Percentiles rank a stretch among this genome's conserved stretches.
These are phyloP conservation scores for Etheostoma nigrum DNA, from an alignment of 2,797 vertebrate species.

Conservation along the genomic window DNA sequence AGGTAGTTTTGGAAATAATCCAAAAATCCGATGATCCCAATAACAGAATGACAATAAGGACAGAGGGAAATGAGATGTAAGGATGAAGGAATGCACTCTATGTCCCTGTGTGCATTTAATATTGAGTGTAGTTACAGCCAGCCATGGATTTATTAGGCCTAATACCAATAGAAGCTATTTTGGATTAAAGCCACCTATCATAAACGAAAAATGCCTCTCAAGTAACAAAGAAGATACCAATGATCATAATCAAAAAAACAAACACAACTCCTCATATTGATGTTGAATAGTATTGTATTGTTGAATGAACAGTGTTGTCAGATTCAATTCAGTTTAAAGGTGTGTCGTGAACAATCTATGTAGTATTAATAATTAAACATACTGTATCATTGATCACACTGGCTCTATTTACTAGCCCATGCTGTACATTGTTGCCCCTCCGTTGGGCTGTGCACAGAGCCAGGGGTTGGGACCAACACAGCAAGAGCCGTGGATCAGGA, in stretches of 20 bases:
- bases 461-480: constrained; percentile 39
- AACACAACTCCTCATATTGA: background rate
- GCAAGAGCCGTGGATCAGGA: constrained; percentile 65
- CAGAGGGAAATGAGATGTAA: too few relatives aligned
- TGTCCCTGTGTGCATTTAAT: constrained; percentile 30
- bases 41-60: too few relatives aligned
- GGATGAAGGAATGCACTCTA: constrained; percentile 1
- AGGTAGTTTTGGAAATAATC: too few relatives aligned
- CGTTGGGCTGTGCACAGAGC: constrained; percentile 19
- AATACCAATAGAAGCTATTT: constrained; percentile 69
- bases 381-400: constrained; percentile 5
- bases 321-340: background rate
- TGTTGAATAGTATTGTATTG: background rate
- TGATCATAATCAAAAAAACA: constrained; percentile 12
- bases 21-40: too few relatives aligned
- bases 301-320: background rate
- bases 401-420: constrained; percentile 4
- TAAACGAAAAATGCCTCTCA: constrained; percentile 35
- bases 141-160: constrained; percentile 61
- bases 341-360: background rate
- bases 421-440: constrained; percentile 13
- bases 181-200: constrained; percentile 60
- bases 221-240: constrained; percentile 35
- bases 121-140: constrained; percentile 34
- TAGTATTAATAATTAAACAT: constrained; percentile 24